Conservation (phyloP, 2,113 vertebrate genomes). For the Pterocles gutturalis region DNA sequence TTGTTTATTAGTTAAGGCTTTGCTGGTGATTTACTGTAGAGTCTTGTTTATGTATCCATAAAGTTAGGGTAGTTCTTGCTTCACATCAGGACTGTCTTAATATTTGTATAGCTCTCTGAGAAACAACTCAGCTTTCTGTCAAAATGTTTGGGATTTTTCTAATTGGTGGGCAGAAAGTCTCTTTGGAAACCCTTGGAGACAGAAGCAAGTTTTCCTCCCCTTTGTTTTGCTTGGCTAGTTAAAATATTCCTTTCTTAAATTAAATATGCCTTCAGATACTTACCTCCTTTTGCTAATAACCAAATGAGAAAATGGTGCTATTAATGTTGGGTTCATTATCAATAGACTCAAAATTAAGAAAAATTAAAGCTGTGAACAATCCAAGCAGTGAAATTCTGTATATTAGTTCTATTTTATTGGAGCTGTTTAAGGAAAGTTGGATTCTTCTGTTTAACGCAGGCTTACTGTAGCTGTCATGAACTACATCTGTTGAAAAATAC, state of each 20-base stretch:
- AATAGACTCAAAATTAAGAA: neutral
- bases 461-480: neutral
- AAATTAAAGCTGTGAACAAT: neutral
- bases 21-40: neutral
- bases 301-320: neutral
- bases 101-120: neutral
- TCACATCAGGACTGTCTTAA: neutral
- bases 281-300: neutral
- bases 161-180: neutral
- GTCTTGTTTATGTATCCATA: rapidly evolving
- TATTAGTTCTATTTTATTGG: neutral
- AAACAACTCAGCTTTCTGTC: neutral
- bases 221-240: neutral
- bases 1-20: rapidly evolving
- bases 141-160: neutral
- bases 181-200: neutral
- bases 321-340: neutral
- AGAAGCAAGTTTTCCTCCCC: neutral
- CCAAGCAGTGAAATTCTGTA: neutral
- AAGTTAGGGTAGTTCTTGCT: neutral
- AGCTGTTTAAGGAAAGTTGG: neutral
- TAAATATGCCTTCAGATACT: neutral
- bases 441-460: neutral
- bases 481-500: neutral
- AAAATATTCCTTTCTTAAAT: neutral